Conservation (phyloP, 2,888 invertebrate genomes). For the Drosophila mimetica region DNA sequence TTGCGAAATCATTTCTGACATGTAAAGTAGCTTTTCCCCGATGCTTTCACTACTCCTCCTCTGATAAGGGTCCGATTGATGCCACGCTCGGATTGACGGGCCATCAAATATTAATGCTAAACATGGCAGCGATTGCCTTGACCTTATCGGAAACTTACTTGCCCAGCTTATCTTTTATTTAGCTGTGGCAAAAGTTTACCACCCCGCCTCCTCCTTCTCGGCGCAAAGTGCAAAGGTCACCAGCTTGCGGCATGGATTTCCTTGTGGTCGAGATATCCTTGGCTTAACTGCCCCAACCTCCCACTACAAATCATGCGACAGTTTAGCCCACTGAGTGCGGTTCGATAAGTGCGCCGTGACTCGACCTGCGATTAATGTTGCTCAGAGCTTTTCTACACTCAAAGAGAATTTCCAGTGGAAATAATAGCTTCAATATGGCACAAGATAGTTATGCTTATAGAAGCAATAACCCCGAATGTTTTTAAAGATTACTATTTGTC, state of each 20-base stretch:
- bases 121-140: slow-evolving; percentile 43
- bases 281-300: slow-evolving; percentile 10
- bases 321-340: slow-evolving; percentile 27
- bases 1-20: slow-evolving; percentile 1
- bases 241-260: slow-evolving; percentile 30
- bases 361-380: slow-evolving; percentile 39
- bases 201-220: not conserved
- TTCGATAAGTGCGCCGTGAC: slow-evolving; percentile 36
- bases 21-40: not conserved
- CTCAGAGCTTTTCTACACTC: not conserved
- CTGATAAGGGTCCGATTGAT: slow-evolving; percentile 40
- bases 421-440: not conserved
- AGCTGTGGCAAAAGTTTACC: slow-evolving; percentile 37
- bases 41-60: not conserved
- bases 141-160: slow-evolving; percentile 43
- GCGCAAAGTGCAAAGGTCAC: slow-evolving; percentile 45
- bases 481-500: slow-evolving; percentile 2
- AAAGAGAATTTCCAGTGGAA: not conserved
- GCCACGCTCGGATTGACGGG: slow-evolving; percentile 20
- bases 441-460: slow-evolving; percentile 18
- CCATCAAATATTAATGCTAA: slow-evolving; percentile 52
- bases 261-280: slow-evolving; percentile 10
- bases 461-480: slow-evolving; percentile 11
- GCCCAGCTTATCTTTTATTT: slow-evolving; percentile 47
- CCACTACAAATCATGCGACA: slow-evolving; percentile 32